Percentiles rank a stretch among this genome's conserved stretches.
Evolutionary conservation across 2,888 invertebrate genomes (phyloP).

Genomic region (Sarcophaga caerulescens): DNA sequence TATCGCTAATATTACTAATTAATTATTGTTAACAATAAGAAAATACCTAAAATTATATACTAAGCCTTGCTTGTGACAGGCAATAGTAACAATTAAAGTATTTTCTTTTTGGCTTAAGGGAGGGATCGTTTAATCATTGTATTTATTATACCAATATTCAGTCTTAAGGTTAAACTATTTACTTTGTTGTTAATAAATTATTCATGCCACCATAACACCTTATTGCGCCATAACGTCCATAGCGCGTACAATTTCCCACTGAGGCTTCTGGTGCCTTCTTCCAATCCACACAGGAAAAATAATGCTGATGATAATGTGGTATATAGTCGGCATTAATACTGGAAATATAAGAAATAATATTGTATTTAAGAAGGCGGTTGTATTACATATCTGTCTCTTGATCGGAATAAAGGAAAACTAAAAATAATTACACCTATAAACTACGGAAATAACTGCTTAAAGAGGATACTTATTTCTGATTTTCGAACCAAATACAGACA

Average conservation of each 20-base stretch:
- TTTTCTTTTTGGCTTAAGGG: neutral
- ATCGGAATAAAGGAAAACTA: too few species aligned
- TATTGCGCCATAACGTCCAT: slow-evolving; percentile 72
- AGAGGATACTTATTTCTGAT: too few species aligned
- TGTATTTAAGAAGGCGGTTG: too few species aligned
- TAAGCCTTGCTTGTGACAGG: neutral
- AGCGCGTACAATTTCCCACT: slow-evolving; percentile 76
- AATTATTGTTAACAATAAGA: slow-evolving; percentile 18
- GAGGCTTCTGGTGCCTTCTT: slow-evolving; percentile 74
- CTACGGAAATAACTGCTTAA: too few species aligned
- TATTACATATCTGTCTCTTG: too few species aligned
- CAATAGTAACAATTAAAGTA: neutral
- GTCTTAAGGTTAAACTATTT: slow-evolving; percentile 39
- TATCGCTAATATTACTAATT: slow-evolving; percentile 20
- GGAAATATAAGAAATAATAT: neutral
- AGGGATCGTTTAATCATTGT: neutral
- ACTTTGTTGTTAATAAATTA: slow-evolving; percentile 75
- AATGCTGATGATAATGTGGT: slow-evolving; percentile 68
- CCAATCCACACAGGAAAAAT: slow-evolving; percentile 76
- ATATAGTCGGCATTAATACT: slow-evolving; percentile 65
- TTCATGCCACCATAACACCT: slow-evolving; percentile 78
- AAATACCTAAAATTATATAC: slow-evolving; percentile 1
- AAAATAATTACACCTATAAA: too few species aligned
- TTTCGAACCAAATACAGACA: too few species aligned
- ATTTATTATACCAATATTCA: neutral